A percentile compares a stretch with the other conserved stretches of the same genome.
These are phyloP conservation scores for Gorsachius goisagi DNA, from an alignment of 2,113 vertebrate genomes.

Conservation along the genomic window DNA sequence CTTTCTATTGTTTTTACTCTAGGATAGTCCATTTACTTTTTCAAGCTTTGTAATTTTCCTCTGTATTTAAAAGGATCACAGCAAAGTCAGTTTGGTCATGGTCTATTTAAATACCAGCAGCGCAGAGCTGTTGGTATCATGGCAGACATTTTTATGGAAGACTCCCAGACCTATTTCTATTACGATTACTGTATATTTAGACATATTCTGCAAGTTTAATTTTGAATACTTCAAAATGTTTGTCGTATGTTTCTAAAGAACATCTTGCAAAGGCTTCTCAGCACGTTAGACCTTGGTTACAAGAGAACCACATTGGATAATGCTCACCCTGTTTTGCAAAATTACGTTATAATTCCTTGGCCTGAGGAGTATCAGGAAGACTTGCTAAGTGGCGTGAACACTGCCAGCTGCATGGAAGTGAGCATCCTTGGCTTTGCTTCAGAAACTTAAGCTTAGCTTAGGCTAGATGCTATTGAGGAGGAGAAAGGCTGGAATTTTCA, in stretches of 20 bases:
- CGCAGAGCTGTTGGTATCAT: neutral
- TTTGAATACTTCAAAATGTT: neutral
- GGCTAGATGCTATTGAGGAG: neutral
- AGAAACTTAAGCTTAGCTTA: neutral
- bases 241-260: neutral
- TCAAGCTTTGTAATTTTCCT: neutral
- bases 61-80: neutral
- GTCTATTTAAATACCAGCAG: neutral
- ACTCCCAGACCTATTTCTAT: neutral
- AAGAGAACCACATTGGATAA: neutral
- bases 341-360: neutral
- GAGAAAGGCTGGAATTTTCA: neutral
- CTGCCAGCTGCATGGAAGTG: neutral
- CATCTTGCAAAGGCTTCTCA: neutral
- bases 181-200: neutral
- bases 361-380: neutral
- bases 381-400: neutral
- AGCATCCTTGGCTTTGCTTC: neutral
- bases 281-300: neutral
- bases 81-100: neutral
- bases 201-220: neutral
- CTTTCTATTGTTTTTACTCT: neutral
- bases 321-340: neutral
- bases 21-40: neutral
- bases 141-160: neutral